Percentiles rank a stretch among this genome's conserved stretches.
Conservation (phyloP, 2,797 vertebrate species). For the Alca torda region DNA sequence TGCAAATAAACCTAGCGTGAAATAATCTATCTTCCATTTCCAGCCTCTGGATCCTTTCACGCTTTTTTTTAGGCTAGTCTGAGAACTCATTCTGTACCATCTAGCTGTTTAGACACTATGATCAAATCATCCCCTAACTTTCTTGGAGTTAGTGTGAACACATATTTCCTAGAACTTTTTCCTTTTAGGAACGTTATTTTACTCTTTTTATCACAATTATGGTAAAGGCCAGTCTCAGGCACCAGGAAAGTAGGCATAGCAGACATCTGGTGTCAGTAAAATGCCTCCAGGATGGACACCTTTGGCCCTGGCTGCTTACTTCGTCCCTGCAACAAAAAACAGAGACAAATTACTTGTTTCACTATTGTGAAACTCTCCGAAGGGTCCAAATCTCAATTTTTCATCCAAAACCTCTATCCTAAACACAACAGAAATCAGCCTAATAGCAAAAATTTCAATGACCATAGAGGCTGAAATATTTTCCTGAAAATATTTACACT, state of each 20-base stretch:
- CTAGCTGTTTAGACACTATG: background rate
- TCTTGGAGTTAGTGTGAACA: background rate
- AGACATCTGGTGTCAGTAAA: background rate
- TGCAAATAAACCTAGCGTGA: background rate
- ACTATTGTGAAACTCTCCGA: background rate
- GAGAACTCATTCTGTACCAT: background rate
- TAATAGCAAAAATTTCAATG: background rate
- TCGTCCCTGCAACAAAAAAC: background rate
- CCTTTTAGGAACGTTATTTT: background rate
- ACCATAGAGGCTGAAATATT: fast-evolving
- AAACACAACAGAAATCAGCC: background rate
- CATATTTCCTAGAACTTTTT: background rate
- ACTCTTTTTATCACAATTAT: background rate
- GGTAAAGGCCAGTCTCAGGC: background rate
- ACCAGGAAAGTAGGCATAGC: background rate
- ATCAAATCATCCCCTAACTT: background rate
- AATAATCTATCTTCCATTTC: background rate
- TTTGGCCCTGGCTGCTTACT: background rate
- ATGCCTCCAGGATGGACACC: background rate
- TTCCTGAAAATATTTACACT: background rate
- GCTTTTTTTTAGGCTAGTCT: background rate
- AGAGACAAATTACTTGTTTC: background rate
- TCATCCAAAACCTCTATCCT: background rate
- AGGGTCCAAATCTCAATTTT: background rate
- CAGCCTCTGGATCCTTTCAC: background rate